Conservation (phyloP, 2,113 vertebrate species). For the Xenotilapia caudafasciata region DNA sequence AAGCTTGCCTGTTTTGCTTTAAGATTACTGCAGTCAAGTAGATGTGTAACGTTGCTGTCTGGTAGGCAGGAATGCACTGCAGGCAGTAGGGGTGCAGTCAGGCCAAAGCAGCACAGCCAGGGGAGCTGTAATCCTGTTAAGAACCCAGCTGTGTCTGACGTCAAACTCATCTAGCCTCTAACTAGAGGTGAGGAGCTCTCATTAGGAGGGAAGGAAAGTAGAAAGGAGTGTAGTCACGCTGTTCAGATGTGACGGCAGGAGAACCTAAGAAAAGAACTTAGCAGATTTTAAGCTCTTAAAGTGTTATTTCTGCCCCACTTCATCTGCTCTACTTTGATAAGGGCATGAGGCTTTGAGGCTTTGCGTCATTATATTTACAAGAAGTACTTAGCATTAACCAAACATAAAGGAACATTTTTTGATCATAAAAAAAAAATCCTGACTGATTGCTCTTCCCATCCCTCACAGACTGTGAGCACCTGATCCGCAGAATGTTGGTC, state of each 20-base stretch:
- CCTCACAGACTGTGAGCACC: slow-evolving; percentile 89
- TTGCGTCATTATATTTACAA: neutral
- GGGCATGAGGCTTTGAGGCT: neutral
- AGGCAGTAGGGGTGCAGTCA: slow-evolving; percentile 31
- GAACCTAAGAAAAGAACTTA: neutral
- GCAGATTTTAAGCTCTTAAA: neutral
- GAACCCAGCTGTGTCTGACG: slow-evolving; percentile 69
- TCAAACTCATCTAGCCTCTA: slow-evolving; percentile 61
- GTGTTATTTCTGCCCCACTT: neutral
- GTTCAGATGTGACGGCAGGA: neutral
- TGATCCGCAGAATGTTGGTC: slow-evolving; percentile 96
- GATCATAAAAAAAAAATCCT: neutral
- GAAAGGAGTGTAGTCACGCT: neutral
- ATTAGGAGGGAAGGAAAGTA: slow-evolving; percentile 30
- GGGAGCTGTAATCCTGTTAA: slow-evolving; percentile 65
- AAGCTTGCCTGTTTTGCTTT: neutral
- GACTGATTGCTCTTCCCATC: neutral
- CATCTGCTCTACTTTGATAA: neutral
- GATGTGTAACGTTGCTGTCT: slow-evolving; percentile 9
- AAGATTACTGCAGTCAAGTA: neutral
- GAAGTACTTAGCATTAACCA: neutral
- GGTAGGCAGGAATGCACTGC: slow-evolving; percentile 41
- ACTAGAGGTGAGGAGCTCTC: slow-evolving; percentile 54
- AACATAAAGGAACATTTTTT: neutral
- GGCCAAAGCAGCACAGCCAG: slow-evolving; percentile 37